phyloP scores from a whole-genome alignment of 2,888 invertebrate genomes.

The Empis stercorea region DNA sequence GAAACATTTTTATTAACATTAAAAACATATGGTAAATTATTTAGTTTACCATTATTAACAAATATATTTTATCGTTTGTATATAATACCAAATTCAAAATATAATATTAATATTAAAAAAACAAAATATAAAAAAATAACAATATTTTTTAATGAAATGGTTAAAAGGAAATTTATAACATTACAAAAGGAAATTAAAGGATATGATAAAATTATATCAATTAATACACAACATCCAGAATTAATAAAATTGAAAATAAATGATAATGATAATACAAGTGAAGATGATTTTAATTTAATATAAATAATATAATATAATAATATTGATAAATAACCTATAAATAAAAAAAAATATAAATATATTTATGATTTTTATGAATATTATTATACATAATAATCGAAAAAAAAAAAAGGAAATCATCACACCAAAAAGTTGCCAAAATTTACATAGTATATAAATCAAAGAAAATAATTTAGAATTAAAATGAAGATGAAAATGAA shows the following conservation, averaged over 20 bases:
- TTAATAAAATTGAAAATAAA: slow-evolving; percentile 33
- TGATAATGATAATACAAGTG: slow-evolving; percentile 38
- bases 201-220: slow-evolving; percentile 59
- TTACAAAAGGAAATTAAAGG: slow-evolving; percentile 61
- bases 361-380: too few species aligned
- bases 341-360: too few species aligned
- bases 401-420: too few species aligned
- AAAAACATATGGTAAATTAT: slow-evolving; percentile 56
- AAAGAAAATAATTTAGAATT: too few species aligned
- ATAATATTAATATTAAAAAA: slow-evolving; percentile 69
- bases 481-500: too few species aligned
- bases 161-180: slow-evolving; percentile 48
- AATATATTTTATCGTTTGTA: slow-evolving; percentile 68
- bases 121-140: slow-evolving; percentile 79
- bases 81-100: slow-evolving; percentile 53
- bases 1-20: slow-evolving; percentile 69
- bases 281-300: too few species aligned
- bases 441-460: too few species aligned
- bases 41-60: slow-evolving; percentile 58
- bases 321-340: too few species aligned
- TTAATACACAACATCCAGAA: slow-evolving; percentile 49
- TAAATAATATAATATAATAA: too few species aligned
- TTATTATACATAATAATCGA: too few species aligned
- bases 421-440: too few species aligned
- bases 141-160: slow-evolving; percentile 70